phyloP scores from a whole-genome alignment of 2,113 vertebrate genomes.

The Mugil cephalus region DNA sequence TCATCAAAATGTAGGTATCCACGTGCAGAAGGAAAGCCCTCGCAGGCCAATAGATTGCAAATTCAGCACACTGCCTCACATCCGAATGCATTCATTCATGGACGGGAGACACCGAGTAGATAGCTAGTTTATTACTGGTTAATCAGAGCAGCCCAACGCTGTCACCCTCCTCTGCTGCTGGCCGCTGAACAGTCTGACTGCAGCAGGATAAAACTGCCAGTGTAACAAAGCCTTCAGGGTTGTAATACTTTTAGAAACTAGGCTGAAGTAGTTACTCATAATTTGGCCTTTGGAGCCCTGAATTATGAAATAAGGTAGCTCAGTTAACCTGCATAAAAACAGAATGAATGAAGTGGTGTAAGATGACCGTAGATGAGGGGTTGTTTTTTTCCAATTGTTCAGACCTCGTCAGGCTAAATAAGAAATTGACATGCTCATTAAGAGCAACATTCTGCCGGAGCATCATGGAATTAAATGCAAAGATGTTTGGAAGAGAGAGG shows the following conservation, averaged over 20 bases:
- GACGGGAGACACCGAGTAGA: conserved; percentile 3
- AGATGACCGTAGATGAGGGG: conserved; percentile 7
- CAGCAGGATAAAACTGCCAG: conserved; percentile 33
- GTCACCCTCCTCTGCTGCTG: conserved; percentile 10
- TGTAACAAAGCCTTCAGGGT: conserved; percentile 52
- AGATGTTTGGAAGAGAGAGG: conserved; percentile 48
- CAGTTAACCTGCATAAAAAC: conserved; percentile 36
- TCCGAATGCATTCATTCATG: background rate
- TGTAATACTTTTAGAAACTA: conserved; percentile 62
- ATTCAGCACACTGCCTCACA: background rate
- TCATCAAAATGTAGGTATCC: background rate
- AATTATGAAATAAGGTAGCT: conserved; percentile 51
- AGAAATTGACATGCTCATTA: conserved; percentile 39
- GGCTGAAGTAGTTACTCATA: conserved; percentile 63
- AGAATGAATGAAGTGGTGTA: conserved; percentile 1
- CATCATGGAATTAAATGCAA: conserved; percentile 40
- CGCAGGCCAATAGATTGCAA: background rate
- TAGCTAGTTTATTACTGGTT: conserved; percentile 20
- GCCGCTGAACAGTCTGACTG: conserved; percentile 33
- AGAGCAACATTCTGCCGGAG: conserved; percentile 10
- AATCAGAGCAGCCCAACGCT: conserved; percentile 26
- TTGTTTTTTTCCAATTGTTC: conserved; percentile 43
- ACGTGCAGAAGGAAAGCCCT: background rate
- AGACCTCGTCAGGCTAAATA: conserved; percentile 10
- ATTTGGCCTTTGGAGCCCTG: conserved; percentile 47